Percentiles rank a stretch among this genome's conserved stretches.
phyloP scores from a whole-genome alignment of 2,113 vertebrate genomes.

The Saguinus midas region DNA sequence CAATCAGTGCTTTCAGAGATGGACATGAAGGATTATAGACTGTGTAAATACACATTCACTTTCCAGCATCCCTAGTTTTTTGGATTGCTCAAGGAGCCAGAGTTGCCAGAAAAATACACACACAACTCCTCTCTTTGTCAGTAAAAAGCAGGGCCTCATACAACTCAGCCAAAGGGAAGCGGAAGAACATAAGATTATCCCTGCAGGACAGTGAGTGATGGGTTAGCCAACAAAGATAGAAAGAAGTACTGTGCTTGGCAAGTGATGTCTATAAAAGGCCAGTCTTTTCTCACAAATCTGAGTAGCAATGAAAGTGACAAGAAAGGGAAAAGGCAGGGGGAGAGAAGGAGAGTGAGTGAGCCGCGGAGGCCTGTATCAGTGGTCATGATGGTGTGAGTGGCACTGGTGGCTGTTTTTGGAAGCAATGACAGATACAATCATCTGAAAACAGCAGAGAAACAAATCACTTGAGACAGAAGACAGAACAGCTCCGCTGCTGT shows the following conservation, averaged over 20 bases:
- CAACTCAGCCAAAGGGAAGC: conserved; percentile 48
- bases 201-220: not conserved
- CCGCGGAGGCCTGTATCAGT: not conserved
- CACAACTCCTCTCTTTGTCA: conserved; percentile 55
- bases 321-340: conserved; percentile 30
- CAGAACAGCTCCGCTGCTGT: conserved; percentile 44
- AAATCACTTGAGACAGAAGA: not conserved
- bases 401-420: not conserved
- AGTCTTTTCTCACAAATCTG: conserved; percentile 47
- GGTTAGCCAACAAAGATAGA: conserved; percentile 40
- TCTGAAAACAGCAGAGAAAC: conserved; percentile 36
- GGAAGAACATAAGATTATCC: conserved; percentile 39
- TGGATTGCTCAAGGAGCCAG: conserved; percentile 43
- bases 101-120: conserved; percentile 48
- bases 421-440: conserved; percentile 32
- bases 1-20: not conserved
- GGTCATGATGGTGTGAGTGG: not conserved
- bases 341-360: not conserved
- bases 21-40: not conserved
- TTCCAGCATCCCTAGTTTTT: conserved; percentile 32
- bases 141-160: conserved; percentile 12
- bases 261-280: conserved; percentile 45
- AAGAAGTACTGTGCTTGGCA: conserved; percentile 49
- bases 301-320: conserved; percentile 23
- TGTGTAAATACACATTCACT: not conserved